phyloP scores from a whole-genome alignment of 2,797 vertebrate genomes.

The Crocidura indochinensis region DNA sequence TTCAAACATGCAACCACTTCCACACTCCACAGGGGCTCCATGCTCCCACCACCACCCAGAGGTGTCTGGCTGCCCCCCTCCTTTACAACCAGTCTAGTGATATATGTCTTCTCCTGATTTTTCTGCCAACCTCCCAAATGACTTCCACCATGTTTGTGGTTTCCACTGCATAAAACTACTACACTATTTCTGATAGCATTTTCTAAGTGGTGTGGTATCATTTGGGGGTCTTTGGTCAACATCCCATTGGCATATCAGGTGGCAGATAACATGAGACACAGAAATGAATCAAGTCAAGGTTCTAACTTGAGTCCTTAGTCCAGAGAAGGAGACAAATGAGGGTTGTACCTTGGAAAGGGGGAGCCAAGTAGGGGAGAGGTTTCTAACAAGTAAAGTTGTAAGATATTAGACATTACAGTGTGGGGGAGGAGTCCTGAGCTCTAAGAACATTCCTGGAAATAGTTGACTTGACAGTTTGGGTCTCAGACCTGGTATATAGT shows the following conservation, averaged over 20 bases:
- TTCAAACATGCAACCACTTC: not conserved
- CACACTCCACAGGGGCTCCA: not conserved
- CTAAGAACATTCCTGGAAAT: no score
- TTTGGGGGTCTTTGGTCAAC: not conserved
- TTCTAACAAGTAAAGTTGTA: not conserved
- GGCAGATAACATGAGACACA: not conserved
- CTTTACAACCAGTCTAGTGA: not conserved
- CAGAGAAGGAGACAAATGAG: not conserved
- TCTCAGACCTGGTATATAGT: no score
- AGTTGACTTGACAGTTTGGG: no score
- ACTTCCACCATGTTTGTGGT: not conserved
- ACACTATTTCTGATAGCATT: not conserved
- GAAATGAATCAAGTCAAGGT: not conserved
- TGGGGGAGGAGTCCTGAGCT: no score
- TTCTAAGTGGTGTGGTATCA: not conserved
- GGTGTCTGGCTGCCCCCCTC: no score
- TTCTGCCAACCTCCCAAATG: not conserved
- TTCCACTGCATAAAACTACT: not conserved
- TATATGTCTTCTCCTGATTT: not conserved
- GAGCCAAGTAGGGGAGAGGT: not conserved
- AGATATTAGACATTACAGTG: not conserved
- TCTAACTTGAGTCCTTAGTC: not conserved
- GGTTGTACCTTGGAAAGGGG: accelerated
- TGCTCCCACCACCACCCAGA: no score
- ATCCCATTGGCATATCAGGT: no score